Evolutionary conservation across 2,797 vertebrate genomes (phyloP).

Genomic region (Gila robusta): DNA sequence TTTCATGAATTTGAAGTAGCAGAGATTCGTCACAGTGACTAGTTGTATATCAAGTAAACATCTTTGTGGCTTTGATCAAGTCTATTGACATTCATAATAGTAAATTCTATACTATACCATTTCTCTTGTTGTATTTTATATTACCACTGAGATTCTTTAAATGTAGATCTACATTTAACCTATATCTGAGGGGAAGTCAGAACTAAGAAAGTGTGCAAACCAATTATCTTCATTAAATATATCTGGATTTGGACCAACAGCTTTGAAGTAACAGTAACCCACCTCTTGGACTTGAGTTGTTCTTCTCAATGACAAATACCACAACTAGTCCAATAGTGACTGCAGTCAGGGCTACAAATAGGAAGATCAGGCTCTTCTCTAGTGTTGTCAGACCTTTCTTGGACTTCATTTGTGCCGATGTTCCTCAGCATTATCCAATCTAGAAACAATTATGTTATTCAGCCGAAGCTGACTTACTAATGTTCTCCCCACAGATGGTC

Average conservation of each 20-base stretch:
- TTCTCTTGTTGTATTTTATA: not conserved
- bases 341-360: conserved; percentile 75
- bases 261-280: conserved; percentile 52
- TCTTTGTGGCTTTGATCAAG: conserved; percentile 26
- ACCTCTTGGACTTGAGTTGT: conserved; percentile 63
- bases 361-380: conserved; percentile 76
- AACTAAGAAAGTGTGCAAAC: not conserved
- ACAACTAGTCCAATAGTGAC: conserved; percentile 72
- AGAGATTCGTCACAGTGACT: conserved; percentile 5
- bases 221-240: conserved; percentile 3
- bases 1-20: conserved; percentile 8
- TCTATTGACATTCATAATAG: conserved; percentile 11
- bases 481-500: not conserved
- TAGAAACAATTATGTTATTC: not conserved
- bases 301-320: conserved; percentile 68
- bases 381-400: conserved; percentile 65
- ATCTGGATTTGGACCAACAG: not conserved
- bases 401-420: conserved; percentile 45
- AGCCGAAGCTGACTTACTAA: conserved; percentile 22
- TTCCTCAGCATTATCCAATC: conserved; percentile 55
- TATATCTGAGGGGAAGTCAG: not conserved
- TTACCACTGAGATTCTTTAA: not conserved
- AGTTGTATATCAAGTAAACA: conserved; percentile 19
- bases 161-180: not conserved
- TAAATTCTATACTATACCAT: not conserved